These are phyloP conservation scores for Pseudoips prasinana DNA, from an alignment of 2,888 invertebrate genomes.

Conservation along the genomic window DNA sequence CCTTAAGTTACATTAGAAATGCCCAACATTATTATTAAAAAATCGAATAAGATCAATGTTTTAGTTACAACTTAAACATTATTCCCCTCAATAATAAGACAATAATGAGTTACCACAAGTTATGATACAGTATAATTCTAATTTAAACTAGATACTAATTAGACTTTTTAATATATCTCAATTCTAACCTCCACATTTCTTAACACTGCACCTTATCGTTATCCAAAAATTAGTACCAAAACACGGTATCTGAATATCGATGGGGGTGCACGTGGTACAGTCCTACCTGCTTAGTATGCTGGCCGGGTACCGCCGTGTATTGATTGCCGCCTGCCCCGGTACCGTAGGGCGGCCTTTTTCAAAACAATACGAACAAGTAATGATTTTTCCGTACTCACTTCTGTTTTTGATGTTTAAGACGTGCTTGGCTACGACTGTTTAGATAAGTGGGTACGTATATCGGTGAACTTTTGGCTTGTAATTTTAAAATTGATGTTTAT, in stretches of 20 bases:
- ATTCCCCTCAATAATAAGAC: no score
- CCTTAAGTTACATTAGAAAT: no score
- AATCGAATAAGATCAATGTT: no score
- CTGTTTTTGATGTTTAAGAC: slow-evolving; percentile 37
- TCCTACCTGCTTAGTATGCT: slow-evolving; percentile 80
- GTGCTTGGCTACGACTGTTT: slow-evolving; percentile 20
- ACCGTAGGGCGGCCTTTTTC: slow-evolving; percentile 66
- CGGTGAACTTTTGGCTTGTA: slow-evolving; percentile 14
- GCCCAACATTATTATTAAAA: no score
- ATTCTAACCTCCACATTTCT: background rate
- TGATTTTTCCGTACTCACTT: slow-evolving; percentile 38
- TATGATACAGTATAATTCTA: no score
- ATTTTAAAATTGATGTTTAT: no score
- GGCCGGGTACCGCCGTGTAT: slow-evolving; percentile 83
- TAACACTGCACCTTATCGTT: slow-evolving; percentile 17
- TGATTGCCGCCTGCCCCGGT: slow-evolving; percentile 79
- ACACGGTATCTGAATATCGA: slow-evolving; percentile 33
- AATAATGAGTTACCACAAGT: no score
- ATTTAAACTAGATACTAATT: no score
- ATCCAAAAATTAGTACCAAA: slow-evolving; percentile 34
- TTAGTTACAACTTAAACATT: no score
- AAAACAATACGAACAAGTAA: slow-evolving; percentile 66
- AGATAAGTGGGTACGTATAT: slow-evolving; percentile 17
- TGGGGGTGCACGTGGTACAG: slow-evolving; percentile 37
- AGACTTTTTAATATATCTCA: no score